A percentile compares a stretch with the other conserved stretches of the same genome.
These are phyloP conservation scores for Hesperia comma DNA, from an alignment of 2,888 invertebrate genomes.

Conservation along the genomic window DNA sequence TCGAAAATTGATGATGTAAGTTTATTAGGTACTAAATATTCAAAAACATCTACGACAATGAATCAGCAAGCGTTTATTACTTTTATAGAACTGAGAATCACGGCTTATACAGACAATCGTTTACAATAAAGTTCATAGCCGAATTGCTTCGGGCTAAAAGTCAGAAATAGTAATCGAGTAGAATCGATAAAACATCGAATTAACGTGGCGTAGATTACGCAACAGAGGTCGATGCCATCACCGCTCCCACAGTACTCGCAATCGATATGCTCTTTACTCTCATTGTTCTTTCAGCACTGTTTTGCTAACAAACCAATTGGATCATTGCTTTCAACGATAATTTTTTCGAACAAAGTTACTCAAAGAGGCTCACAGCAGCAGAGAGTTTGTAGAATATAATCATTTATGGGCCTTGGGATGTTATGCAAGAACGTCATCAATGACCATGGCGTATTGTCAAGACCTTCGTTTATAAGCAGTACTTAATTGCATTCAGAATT, in stretches of 20 bases:
- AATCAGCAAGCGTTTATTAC: neutral
- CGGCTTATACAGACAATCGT: neutral
- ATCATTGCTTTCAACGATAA: conserved; percentile 31
- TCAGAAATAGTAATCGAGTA: conserved; percentile 17
- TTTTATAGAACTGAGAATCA: conserved; percentile 1
- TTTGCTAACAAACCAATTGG: conserved; percentile 38
- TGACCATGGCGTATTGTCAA: too few relatives aligned
- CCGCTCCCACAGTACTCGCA: conserved; percentile 50
- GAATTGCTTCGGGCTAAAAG: neutral
- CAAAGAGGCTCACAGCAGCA: too few relatives aligned
- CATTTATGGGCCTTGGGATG: too few relatives aligned
- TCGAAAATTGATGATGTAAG: too few relatives aligned
- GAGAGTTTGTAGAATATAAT: too few relatives aligned
- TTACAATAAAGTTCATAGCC: conserved; percentile 15
- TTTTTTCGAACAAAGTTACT: too few relatives aligned
- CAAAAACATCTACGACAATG: neutral
- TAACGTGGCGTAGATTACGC: conserved; percentile 53
- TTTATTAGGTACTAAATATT: neutral
- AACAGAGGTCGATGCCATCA: conserved; percentile 70
- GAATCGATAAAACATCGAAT: conserved; percentile 41
- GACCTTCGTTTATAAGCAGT: too few relatives aligned
- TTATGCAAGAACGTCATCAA: too few relatives aligned
- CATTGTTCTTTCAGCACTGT: conserved; percentile 41
- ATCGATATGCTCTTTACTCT: conserved; percentile 58
- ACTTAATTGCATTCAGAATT: too few relatives aligned